phyloP scores from a whole-genome alignment of 2,113 vertebrate genomes.

The Dinomys branickii region DNA sequence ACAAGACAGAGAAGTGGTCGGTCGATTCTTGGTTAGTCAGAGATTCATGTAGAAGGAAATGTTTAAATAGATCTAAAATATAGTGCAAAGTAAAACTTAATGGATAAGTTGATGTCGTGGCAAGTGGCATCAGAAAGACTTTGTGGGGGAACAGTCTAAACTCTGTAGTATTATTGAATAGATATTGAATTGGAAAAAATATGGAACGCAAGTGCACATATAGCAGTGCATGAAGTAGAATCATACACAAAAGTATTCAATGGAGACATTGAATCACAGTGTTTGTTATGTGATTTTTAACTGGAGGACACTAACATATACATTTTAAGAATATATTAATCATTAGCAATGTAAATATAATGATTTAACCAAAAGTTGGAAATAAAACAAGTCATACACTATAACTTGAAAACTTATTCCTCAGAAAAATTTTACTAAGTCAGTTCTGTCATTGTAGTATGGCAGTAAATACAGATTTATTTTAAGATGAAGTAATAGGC shows the following conservation, averaged over 20 bases:
- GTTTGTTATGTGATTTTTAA: neutral
- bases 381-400: neutral
- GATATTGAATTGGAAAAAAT: neutral
- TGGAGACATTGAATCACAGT: neutral
- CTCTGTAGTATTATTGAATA: neutral
- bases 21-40: neutral
- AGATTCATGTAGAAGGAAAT: slow-evolving; percentile 32
- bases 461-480: neutral
- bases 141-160: neutral
- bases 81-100: neutral
- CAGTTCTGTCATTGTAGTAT: neutral
- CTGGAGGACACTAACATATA: neutral
- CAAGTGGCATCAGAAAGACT: neutral
- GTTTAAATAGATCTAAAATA: neutral
- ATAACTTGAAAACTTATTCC: neutral
- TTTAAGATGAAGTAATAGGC: neutral
- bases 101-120: neutral
- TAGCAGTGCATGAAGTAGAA: neutral
- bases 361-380: neutral
- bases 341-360: neutral
- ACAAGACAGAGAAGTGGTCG: neutral
- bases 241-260: neutral
- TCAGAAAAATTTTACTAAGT: neutral
- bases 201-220: neutral
- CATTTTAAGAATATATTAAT: neutral